Evolutionary conservation across 2,113 vertebrate species (phyloP).

Genomic region (Petromus typicus): DNA sequence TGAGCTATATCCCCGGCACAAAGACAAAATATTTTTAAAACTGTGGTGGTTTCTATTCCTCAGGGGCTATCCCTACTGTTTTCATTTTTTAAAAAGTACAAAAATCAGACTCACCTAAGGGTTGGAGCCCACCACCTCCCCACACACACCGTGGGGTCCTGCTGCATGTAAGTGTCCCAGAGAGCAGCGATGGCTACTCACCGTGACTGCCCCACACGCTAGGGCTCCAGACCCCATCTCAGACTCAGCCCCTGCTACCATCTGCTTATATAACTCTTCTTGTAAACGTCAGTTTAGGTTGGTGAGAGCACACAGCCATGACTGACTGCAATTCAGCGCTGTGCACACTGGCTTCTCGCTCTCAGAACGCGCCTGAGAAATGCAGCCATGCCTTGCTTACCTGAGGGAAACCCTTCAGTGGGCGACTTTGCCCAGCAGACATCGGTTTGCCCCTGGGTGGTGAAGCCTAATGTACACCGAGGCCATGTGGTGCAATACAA

Average conservation of each 20-base stretch:
- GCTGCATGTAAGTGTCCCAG: neutral
- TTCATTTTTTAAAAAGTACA: neutral
- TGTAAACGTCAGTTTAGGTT: neutral
- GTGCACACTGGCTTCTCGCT: neutral
- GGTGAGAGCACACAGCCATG: neutral
- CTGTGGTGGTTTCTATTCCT: too few relatives aligned
- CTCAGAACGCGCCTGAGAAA: neutral
- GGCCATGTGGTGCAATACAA: neutral
- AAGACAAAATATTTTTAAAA: neutral
- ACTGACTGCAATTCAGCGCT: neutral
- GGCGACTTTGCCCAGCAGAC: neutral
- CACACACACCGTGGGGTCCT: neutral
- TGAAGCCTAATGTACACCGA: neutral
- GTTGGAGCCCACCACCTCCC: neutral
- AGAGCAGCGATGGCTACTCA: neutral
- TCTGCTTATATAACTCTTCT: neutral
- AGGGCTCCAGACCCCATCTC: fast-evolving
- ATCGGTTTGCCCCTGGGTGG: neutral
- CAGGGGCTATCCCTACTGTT: neutral
- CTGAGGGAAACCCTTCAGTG: neutral
- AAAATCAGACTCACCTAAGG: neutral
- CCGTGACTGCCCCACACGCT: neutral
- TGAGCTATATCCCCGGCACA: too few relatives aligned
- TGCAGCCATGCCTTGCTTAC: neutral
- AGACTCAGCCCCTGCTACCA: neutral